These are phyloP conservation scores for Heterodera schachtii DNA, from an alignment of 1,140 invertebrate genomes.

Conservation along the genomic window DNA sequence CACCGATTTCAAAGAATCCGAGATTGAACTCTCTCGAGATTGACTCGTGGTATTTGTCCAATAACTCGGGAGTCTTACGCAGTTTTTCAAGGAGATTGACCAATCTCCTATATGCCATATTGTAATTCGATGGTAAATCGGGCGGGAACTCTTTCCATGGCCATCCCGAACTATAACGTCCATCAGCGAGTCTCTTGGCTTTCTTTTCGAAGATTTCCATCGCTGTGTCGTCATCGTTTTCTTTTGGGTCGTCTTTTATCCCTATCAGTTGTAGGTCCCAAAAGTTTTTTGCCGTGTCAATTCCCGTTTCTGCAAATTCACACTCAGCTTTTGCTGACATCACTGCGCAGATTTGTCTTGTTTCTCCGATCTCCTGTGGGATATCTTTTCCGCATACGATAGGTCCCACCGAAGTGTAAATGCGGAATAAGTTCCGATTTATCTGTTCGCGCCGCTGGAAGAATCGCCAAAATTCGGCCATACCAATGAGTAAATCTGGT, in stretches of 20 bases:
- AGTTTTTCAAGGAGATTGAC: neutral
- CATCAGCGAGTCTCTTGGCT: neutral
- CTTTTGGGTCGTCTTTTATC: neutral
- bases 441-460: neutral
- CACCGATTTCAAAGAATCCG: neutral
- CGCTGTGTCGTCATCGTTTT: neutral
- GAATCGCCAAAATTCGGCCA: constrained; percentile 9
- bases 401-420: constrained; percentile 6
- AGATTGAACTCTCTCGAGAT: neutral
- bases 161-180: constrained; percentile 4
- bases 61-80: neutral
- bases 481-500: constrained; percentile 3
- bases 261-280: constrained; percentile 1
- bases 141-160: constrained; percentile 1
- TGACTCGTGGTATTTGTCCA: neutral
- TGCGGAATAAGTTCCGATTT: neutral
- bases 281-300: neutral
- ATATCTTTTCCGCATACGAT: constrained; percentile 1
- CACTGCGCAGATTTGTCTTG: neutral
- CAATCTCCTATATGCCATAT: constrained; percentile 12
- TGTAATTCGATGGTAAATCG: constrained; percentile 5
- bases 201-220: constrained; percentile 14
- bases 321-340: neutral
- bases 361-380: neutral
- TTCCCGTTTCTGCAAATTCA: neutral